phyloP scores from a whole-genome alignment of 2,797 vertebrate genomes.

The Echeneis naucrates region DNA sequence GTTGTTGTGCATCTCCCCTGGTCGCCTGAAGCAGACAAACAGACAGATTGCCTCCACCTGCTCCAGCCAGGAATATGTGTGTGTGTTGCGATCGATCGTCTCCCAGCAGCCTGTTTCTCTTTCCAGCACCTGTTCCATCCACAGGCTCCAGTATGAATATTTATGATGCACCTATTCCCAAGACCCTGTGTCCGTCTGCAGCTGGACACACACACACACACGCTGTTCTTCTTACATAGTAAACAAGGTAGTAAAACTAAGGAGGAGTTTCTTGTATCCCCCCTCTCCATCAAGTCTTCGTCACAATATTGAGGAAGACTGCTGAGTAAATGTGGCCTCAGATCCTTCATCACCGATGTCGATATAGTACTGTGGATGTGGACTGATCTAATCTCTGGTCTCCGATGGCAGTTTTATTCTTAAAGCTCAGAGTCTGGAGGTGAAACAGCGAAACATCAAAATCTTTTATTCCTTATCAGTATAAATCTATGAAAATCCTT shows the following conservation, averaged over 20 bases:
- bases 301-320: too few relatives aligned
- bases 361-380: too few relatives aligned
- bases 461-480: too few relatives aligned
- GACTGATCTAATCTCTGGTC: too few relatives aligned
- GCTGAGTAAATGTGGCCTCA: too few relatives aligned
- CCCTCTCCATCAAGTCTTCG: too few relatives aligned
- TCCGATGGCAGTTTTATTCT: too few relatives aligned
- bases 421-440: too few relatives aligned
- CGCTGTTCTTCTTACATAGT: constrained; percentile 1
- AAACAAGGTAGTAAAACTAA: background rate
- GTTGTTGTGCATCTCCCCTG: constrained; percentile 33
- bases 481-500: too few relatives aligned
- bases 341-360: too few relatives aligned
- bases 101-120: constrained; percentile 85
- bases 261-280: background rate
- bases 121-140: constrained; percentile 94
- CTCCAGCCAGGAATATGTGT: constrained; percentile 81
- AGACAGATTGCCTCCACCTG: constrained; percentile 63
- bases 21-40: constrained; percentile 55
- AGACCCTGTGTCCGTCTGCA: constrained; percentile 85
- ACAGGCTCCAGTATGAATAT: constrained; percentile 93
- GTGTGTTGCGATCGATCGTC: constrained; percentile 79
- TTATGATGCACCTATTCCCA: constrained; percentile 93
- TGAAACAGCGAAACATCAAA: too few relatives aligned
- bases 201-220: constrained; percentile 85